Percentiles rank a stretch among this genome's conserved stretches.
Evolutionary conservation across 2,888 invertebrate species (phyloP).

Genomic region (Nemapogon koenigi): DNA sequence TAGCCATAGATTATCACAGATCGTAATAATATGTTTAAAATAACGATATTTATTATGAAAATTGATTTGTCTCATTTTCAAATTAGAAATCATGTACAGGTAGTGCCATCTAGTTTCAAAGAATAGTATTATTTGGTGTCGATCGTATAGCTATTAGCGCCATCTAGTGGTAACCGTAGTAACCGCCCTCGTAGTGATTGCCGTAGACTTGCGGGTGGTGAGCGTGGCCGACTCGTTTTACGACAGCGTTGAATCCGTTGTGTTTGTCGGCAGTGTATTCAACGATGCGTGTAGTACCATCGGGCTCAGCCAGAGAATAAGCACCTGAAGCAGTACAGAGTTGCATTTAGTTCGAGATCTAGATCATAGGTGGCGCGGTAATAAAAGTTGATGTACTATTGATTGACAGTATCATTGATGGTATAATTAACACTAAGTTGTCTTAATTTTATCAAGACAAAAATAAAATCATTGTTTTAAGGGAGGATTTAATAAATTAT

Average conservation of each 20-base stretch:
- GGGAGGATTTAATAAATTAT: too few relatives aligned
- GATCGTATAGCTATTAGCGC: constrained; percentile 17
- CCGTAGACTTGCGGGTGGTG: constrained; percentile 50
- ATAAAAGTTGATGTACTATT: too few relatives aligned
- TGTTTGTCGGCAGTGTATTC: constrained; percentile 59
- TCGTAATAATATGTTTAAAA: constrained; percentile 15
- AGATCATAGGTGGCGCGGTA: too few relatives aligned
- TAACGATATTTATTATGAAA: background rate
- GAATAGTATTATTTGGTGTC: constrained; percentile 18
- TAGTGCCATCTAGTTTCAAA: constrained; percentile 28
- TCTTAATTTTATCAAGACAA: too few relatives aligned
- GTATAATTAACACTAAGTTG: too few relatives aligned
- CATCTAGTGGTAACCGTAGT: constrained; percentile 50
- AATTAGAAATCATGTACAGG: constrained; percentile 4
- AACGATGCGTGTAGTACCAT: constrained; percentile 57
- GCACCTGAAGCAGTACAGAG: constrained; percentile 41
- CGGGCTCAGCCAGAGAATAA: constrained; percentile 54
- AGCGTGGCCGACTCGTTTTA: constrained; percentile 54
- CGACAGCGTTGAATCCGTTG: constrained; percentile 58
- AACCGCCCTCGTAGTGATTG: constrained; percentile 30
- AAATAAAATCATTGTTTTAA: too few relatives aligned
- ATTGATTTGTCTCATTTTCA: too few relatives aligned
- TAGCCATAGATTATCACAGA: constrained; percentile 39
- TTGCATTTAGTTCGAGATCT: too few relatives aligned
- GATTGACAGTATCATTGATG: too few relatives aligned